Conservation (phyloP, 2,888 invertebrate genomes). For the Cataglyphis albicans region DNA sequence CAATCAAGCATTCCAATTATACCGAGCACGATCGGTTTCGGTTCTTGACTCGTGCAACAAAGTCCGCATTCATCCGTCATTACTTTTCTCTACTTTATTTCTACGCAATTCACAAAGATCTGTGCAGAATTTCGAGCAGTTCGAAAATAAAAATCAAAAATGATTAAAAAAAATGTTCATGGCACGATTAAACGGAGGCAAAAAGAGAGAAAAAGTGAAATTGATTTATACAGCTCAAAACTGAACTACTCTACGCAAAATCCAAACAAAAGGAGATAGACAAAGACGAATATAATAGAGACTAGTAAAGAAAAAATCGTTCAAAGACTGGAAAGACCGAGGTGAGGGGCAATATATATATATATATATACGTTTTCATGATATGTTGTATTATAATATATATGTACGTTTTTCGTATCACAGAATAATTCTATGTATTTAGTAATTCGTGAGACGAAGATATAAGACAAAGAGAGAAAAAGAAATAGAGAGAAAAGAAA, state of each 20-base stretch:
- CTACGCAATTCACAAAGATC: constrained; percentile 67
- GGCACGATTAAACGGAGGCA: constrained; percentile 49
- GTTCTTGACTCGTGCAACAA: constrained; percentile 23
- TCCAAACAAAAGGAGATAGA: constrained; percentile 67
- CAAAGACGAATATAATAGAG: constrained; percentile 58
- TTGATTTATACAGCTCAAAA: constrained; percentile 49
- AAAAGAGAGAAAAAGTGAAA: constrained; percentile 52
- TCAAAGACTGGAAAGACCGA: constrained; percentile 61
- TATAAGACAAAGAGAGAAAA: constrained; percentile 52
- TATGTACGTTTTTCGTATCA: constrained; percentile 41
- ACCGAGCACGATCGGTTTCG: constrained; percentile 7
- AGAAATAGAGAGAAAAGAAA: constrained; percentile 53
- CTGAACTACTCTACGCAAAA: constrained; percentile 59
- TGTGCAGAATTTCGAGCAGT: constrained; percentile 64
- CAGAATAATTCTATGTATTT: constrained; percentile 18
- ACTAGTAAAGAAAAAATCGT: constrained; percentile 53
- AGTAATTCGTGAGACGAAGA: constrained; percentile 34
- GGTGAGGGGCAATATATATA: constrained; percentile 65
- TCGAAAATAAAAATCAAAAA: constrained; percentile 57
- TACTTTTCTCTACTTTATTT: constrained; percentile 58
- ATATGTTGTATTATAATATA: constrained; percentile 8
- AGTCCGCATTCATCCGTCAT: constrained; percentile 64
- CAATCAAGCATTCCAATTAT: constrained; percentile 54
- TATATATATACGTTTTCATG: constrained; percentile 39
- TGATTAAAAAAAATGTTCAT: constrained; percentile 60